Base-by-base conservation (phyloP, 92 coral and sea anemone species). In the Hydrozoanthus gracilis region DNA sequence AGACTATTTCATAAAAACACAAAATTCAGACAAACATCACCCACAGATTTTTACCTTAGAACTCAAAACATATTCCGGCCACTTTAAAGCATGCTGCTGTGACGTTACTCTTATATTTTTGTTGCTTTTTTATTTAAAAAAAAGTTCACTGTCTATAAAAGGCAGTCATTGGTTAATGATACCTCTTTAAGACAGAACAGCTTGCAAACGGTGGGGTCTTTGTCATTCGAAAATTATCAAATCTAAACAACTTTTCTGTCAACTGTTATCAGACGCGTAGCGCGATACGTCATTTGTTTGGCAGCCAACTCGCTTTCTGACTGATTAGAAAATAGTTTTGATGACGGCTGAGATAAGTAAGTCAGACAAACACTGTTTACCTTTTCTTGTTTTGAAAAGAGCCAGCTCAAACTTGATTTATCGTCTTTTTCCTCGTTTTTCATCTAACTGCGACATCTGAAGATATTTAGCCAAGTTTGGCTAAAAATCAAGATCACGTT, bases 271-370 rank as follows among this genome's bases (percentile, higher is more conserved):
- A 55, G 48, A 51, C 4, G 44, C 82, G 52, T 16, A 50, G 18
- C 15, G 71, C 51, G 54, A 78, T 12, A 46, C 52, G 69, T 58
- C 83, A 78, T 18, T 27, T 27, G 35, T 49, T 73, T 73, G 83
- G 65, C 83, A 55, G 68, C 20, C 39, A 8, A 27, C 66, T 18
- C 35, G n/a, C 60, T 78, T 56, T 35, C 71, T 60, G 70, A 58
- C 83, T 77, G 51, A 78, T 60, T 78, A 77, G 39, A 27, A 27
- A 78, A 48, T 15, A 16, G 69, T 58, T 45, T 78, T 56, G 83
- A 78, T 78, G 71, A 78, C 83, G 71, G 9, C 70, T 58, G 51
- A 78, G 83, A 78, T 60, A 78, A 39, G 45, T 58, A 78, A 45
- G 68, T 61, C 70, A 58, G 46, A 55, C 51, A 78, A 27, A 65